Conservation (phyloP, 2,113 vertebrate genomes). For the Tauraco erythrolophus region DNA sequence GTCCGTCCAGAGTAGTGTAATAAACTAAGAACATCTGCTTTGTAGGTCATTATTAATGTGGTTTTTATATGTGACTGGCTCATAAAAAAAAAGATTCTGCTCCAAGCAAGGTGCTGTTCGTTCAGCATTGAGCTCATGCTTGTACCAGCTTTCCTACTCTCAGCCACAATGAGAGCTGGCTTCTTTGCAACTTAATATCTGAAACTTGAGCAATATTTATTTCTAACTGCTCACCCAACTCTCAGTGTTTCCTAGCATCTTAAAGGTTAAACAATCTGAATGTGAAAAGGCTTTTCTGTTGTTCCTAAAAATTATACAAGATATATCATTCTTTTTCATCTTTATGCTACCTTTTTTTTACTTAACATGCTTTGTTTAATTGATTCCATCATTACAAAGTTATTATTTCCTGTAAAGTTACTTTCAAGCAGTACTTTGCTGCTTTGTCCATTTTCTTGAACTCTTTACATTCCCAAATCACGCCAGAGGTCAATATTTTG, state of each 20-base stretch:
- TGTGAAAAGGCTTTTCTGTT: not conserved
- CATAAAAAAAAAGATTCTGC: not conserved
- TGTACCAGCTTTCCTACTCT: not conserved
- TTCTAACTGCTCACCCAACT: not conserved
- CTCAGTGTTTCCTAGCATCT: not conserved
- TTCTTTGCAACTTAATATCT: not conserved
- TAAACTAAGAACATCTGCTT: conserved; percentile 22
- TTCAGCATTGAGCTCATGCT: not conserved
- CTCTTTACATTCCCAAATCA: not conserved
- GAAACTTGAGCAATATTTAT: not conserved
- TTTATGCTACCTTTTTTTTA: not conserved
- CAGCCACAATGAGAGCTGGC: not conserved
- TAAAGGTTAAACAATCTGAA: not conserved
- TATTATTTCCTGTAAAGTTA: not conserved
- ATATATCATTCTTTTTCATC: accelerated
- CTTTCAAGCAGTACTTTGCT: not conserved
- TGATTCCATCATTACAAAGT: not conserved
- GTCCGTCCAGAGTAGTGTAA: not conserved
- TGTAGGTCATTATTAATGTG: not conserved
- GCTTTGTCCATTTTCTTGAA: not conserved
- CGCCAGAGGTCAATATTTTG: not conserved
- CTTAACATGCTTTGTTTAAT: not conserved
- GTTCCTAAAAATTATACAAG: not conserved
- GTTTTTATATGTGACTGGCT: not conserved
- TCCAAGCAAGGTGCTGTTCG: not conserved